Conservation (phyloP, 2,888 invertebrate genomes). For the Tipula helvola region DNA sequence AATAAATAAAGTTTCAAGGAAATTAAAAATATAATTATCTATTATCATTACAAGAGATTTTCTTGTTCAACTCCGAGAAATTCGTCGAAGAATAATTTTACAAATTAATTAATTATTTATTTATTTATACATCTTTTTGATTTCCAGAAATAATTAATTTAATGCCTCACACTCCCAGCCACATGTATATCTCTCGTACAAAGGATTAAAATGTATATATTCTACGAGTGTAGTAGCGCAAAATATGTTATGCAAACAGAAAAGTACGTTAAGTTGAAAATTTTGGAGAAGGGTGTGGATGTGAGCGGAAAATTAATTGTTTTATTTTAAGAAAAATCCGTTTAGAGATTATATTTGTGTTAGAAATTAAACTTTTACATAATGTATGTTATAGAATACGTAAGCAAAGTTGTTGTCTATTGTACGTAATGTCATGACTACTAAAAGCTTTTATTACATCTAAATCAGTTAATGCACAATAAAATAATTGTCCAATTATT, state of each 20-base stretch:
- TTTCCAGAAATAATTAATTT: not conserved
- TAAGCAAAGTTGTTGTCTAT: not conserved
- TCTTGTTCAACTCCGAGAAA: too few species aligned
- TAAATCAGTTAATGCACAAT: not conserved
- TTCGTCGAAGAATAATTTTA: too few species aligned
- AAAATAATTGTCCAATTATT: constrained; percentile 4
- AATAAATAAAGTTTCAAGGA: too few species aligned
- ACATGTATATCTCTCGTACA: not conserved
- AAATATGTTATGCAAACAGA: too few species aligned
- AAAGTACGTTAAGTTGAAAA: not conserved
- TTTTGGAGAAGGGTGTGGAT: not conserved
- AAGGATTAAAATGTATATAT: not conserved
- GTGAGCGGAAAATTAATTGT: not conserved
- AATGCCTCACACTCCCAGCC: not conserved
- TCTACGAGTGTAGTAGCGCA: not conserved
- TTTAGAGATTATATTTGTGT: not conserved
- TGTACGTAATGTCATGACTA: not conserved
- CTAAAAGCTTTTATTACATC: not conserved
- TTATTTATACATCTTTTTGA: not conserved
- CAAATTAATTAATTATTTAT: not conserved
- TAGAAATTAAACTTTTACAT: not conserved
- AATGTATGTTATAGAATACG: not conserved
- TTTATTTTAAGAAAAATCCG: not conserved
- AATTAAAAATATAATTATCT: too few species aligned
- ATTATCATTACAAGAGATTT: too few species aligned